phyloP scores from a whole-genome alignment of 1,140 invertebrate species.

The Lepidurus packardi region DNA sequence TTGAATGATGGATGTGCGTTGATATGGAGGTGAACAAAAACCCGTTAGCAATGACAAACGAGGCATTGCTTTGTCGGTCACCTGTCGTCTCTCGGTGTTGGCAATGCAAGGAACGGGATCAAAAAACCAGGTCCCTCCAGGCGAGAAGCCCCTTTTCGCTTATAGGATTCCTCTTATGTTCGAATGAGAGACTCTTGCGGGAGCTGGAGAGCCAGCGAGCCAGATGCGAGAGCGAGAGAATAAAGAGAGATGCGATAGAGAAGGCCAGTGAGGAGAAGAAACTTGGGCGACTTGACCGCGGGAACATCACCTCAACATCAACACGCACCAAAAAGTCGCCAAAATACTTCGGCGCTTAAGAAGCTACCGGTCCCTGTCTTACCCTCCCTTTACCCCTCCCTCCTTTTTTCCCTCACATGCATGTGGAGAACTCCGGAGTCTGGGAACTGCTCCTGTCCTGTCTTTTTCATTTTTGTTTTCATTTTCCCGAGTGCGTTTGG shows the following conservation, averaged over 20 bases:
- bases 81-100: conserved; percentile 17
- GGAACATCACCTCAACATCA: conserved; percentile 17
- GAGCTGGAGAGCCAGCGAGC: background rate
- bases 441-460: conserved; percentile 4
- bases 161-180: background rate
- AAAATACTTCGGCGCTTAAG: background rate
- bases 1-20: conserved; percentile 21
- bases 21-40: conserved; percentile 19
- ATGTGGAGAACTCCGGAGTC: background rate
- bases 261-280: no score
- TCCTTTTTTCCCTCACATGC: background rate
- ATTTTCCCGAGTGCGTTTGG: background rate
- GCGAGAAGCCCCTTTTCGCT: background rate
- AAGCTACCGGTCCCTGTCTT: background rate
- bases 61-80: conserved; percentile 16
- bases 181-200: background rate
- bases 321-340: conserved; percentile 7
- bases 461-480: background rate
- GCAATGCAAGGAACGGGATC: conserved; percentile 17
- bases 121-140: background rate
- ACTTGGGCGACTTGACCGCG: background rate
- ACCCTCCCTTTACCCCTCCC: background rate
- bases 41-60: conserved; percentile 21
- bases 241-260: no score
- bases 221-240: no score